phyloP scores from a whole-genome alignment of 2,113 vertebrate genomes.

The Thunnus thynnus region DNA sequence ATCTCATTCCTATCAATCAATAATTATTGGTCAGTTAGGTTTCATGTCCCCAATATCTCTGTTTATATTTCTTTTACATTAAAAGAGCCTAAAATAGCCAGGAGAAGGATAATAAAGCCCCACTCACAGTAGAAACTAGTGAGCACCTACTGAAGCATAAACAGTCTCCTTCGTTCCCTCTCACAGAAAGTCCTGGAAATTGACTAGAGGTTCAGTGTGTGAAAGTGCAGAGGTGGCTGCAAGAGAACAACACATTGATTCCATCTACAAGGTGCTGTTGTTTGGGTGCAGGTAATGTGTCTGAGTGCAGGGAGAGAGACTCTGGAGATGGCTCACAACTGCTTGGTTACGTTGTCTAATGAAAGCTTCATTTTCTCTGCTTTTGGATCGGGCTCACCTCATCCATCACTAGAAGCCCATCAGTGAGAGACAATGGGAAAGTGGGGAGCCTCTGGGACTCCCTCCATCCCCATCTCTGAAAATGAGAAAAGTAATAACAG shows the following conservation, averaged over 20 bases:
- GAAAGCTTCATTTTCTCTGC: slow-evolving; percentile 65
- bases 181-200: slow-evolving; percentile 45
- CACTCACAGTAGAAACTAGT: slow-evolving; percentile 16
- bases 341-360: slow-evolving; percentile 60
- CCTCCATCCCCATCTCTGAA: slow-evolving; percentile 44
- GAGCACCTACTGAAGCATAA: slow-evolving; percentile 30
- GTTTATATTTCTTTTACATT: slow-evolving; percentile 18
- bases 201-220: slow-evolving; percentile 42
- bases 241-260: slow-evolving; percentile 54
- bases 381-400: slow-evolving; percentile 48
- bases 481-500: slow-evolving; percentile 65
- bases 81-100: slow-evolving; percentile 32
- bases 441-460: slow-evolving; percentile 27
- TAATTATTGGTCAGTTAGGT: slow-evolving; percentile 4
- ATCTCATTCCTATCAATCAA: slow-evolving; percentile 20
- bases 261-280: slow-evolving; percentile 38
- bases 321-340: slow-evolving; percentile 42
- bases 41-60: not conserved
- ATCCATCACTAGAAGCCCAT: slow-evolving; percentile 65
- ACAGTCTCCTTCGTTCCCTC: slow-evolving; percentile 22
- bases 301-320: slow-evolving; percentile 41
- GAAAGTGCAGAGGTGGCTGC: slow-evolving; percentile 53
- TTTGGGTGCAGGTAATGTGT: slow-evolving; percentile 58
- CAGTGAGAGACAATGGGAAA: slow-evolving; percentile 31
- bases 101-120: slow-evolving; percentile 26